These are phyloP conservation scores for Ctenoplectra terminalis DNA, from an alignment of 1,140 invertebrate genomes.

Conservation along the genomic window DNA sequence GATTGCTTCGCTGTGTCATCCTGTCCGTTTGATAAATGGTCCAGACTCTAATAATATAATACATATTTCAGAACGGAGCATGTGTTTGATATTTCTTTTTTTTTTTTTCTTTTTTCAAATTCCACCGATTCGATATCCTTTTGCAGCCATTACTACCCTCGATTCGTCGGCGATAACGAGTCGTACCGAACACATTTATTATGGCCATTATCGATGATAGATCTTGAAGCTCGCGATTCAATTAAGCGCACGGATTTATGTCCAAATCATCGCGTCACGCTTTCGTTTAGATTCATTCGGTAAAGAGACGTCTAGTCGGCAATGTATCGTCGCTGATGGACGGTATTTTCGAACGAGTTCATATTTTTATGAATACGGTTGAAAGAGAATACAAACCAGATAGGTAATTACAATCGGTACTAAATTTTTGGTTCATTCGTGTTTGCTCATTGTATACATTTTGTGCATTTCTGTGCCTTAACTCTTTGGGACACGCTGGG, in stretches of 20 bases:
- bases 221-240: background rate
- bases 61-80: background rate
- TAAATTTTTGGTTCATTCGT: no score
- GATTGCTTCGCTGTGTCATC: constrained; percentile 60
- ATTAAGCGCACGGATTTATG: background rate
- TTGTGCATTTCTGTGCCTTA: no score
- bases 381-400: no score
- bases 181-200: background rate
- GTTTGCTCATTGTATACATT: no score
- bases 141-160: background rate
- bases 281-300: no score
- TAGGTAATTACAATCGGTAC: no score
- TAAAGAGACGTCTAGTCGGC: no score
- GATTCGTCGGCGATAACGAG: background rate
- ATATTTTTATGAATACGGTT: no score
- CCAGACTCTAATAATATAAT: constrained; percentile 27
- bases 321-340: background rate
- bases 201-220: background rate
- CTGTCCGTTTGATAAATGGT: constrained; percentile 63
- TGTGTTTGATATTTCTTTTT: background rate
- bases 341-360: no score
- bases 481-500: no score
- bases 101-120: constrained; percentile 1
- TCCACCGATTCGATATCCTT: constrained; percentile 10
- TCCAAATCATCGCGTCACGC: background rate